Base-by-base conservation (phyloP, 2,113 vertebrate genomes). In the Hystrix cristata region DNA sequence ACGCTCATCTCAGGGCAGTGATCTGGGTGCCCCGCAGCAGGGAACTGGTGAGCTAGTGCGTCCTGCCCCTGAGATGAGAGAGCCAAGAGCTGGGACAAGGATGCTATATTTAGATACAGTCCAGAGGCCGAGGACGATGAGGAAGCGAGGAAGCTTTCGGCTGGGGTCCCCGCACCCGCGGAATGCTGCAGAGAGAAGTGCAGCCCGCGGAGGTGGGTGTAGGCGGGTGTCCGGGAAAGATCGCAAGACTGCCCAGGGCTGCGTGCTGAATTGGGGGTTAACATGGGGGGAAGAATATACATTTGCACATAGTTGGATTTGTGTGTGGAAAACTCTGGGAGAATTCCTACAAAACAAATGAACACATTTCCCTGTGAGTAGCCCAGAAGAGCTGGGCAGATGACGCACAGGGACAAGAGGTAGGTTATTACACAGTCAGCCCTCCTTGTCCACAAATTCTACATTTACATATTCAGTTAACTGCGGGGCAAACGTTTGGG, bases 191-290 rank as follows among this genome's bases (percentile, higher is more conserved):
- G 53, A 13, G 67, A 29, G 23, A 48, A 29, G 25, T 1, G 18
- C 19, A 60, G 71, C 55, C 18, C 3, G 0, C 2, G 23, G 15
- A 3, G 64, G 16, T 16, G 15, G 3, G 0, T 3, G 4, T 0
- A 1, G 23, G 25, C 12, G 0, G 27, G 0, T 12, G 13, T 13
- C 25, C 25, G 64, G 53, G 38, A 82, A 4, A 27, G 1, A 4
- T 51, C 1, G n/a, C 9, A 25, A 29, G 3, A 38, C 38, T 38
- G 38, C 38, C 38, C 38, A 38, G 34, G 60, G 38, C 34, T 48
- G 23, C 0, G 16, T 7, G 34, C 78, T 27, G 7, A 82, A 21
- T 23, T 23, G 7, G 1, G 18, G 23, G 38, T 74, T 81, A 85
- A 87, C 78, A 69, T 62, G 6, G 38, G 14, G 3, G 9, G 72